Percentiles rank a stretch among this genome's conserved stretches.
These are phyloP conservation scores for Melolontha melolontha DNA, from an alignment of 2,888 invertebrate species.

Conservation along the genomic window DNA sequence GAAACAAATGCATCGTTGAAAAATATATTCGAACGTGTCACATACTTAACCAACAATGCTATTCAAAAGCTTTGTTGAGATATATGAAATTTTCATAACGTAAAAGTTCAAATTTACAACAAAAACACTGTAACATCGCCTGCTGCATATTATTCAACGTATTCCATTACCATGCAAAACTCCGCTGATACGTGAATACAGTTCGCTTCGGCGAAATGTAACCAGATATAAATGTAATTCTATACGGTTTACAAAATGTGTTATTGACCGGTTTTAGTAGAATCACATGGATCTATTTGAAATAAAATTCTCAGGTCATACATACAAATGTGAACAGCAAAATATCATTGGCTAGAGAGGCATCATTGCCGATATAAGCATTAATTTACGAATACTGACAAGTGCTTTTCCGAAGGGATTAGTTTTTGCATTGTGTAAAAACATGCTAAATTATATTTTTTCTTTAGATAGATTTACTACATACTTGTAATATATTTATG, in stretches of 20 bases:
- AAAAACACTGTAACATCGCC: constrained; percentile 8
- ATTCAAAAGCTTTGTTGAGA: constrained; percentile 9
- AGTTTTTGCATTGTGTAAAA: no score
- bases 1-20: no score
- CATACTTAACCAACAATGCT: background rate
- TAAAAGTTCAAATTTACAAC: constrained; percentile 5
- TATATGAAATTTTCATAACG: constrained; percentile 21
- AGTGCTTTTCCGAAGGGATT: no score
- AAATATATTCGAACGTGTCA: no score
- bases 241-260: constrained; percentile 14
- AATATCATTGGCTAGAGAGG: background rate
- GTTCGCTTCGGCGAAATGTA: background rate
- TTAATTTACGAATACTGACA: background rate
- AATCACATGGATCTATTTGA: constrained; percentile 6
- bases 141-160: constrained; percentile 20
- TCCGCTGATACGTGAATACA: background rate
- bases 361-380: background rate
- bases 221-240: constrained; percentile 10
- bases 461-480: no score
- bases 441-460: no score
- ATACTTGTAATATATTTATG: no score
- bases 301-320: constrained; percentile 25
- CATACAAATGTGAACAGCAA: constrained; percentile 14
- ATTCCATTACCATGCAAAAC: constrained; percentile 32
- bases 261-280: constrained; percentile 23